These are phyloP conservation scores for Malthinus flaveolus DNA, from an alignment of 2,888 invertebrate species.

Conservation along the genomic window DNA sequence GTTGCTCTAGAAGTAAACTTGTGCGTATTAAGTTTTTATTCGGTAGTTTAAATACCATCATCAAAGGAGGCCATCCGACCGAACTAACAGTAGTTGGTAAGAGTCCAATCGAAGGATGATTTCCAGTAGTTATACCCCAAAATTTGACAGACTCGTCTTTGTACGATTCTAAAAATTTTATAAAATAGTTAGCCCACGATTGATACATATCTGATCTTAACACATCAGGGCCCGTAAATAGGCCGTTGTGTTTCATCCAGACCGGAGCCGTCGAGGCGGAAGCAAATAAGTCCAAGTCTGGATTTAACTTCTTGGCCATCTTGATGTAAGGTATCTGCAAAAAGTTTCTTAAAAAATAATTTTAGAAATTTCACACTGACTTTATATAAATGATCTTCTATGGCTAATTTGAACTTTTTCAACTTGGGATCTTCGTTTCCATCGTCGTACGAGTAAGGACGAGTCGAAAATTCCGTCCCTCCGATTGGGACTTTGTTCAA, in stretches of 20 bases:
- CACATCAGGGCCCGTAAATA: constrained; percentile 25
- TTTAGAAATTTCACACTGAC: constrained; percentile 46
- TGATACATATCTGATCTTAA: constrained; percentile 63
- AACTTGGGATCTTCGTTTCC: constrained; percentile 63
- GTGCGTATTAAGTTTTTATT: background rate
- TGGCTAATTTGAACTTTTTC: constrained; percentile 65
- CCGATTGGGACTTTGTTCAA: constrained; percentile 82
- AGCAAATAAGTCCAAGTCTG: constrained; percentile 59
- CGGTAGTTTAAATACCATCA: constrained; percentile 31
- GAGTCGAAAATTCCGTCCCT: constrained; percentile 83
- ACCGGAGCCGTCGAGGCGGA: constrained; percentile 59
- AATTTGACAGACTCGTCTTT: constrained; percentile 65
- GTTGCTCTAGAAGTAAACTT: constrained; percentile 56
- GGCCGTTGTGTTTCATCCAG: constrained; percentile 59
- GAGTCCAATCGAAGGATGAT: constrained; percentile 78
- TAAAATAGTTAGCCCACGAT: constrained; percentile 78
- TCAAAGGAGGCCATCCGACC: constrained; percentile 73
- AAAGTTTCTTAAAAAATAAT: background rate
- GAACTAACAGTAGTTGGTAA: constrained; percentile 63
- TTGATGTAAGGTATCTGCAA: constrained; percentile 45
- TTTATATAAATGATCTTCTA: constrained; percentile 72
- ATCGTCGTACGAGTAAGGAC: constrained; percentile 75
- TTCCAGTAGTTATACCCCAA: constrained; percentile 87
- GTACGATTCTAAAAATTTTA: constrained; percentile 80
- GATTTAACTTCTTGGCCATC: constrained; percentile 37